Evolutionary conservation across 1,140 invertebrate genomes (phyloP).

Genomic region (Drosophila dunni): DNA sequence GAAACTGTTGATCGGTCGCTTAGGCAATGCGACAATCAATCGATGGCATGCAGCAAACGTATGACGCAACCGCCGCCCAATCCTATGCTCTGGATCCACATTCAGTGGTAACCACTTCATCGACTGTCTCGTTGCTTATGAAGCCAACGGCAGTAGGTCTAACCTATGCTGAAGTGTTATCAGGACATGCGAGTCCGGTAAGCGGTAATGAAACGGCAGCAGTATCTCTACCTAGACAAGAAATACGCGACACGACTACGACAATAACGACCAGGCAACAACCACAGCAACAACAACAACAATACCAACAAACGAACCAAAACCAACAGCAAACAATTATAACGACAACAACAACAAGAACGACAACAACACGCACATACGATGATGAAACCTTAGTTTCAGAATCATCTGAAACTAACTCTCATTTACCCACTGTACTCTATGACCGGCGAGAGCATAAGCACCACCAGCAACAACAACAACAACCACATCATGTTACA

Average conservation of each 20-base stretch:
- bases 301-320: conserved; percentile 18
- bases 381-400: conserved; percentile 19
- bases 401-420: conserved; percentile 19
- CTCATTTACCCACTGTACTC: conserved; percentile 39
- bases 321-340: conserved; percentile 28
- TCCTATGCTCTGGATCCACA: conserved; percentile 91
- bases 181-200: conserved; percentile 83
- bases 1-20: conserved; percentile 40
- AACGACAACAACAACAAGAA: conserved; percentile 49
- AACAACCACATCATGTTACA: conserved; percentile 26
- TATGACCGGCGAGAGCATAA: conserved; percentile 37
- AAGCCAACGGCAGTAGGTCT: conserved; percentile 84
- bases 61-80: conserved; percentile 88
- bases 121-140: conserved; percentile 81
- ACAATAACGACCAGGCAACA: conserved; percentile 24
- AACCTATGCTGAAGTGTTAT: conserved; percentile 85
- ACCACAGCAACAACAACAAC: conserved; percentile 30
- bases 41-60: conserved; percentile 88
- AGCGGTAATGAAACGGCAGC: conserved; percentile 69
- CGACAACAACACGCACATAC: conserved; percentile 58
- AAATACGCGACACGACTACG: conserved; percentile 43
- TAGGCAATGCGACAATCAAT: conserved; percentile 89
- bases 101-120: conserved; percentile 86
- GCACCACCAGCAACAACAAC: conserved; percentile 10
- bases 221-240: conserved; percentile 49